These are phyloP conservation scores for Vanessa atalanta DNA, from an alignment of 1,140 invertebrate genomes.

Conservation along the genomic window DNA sequence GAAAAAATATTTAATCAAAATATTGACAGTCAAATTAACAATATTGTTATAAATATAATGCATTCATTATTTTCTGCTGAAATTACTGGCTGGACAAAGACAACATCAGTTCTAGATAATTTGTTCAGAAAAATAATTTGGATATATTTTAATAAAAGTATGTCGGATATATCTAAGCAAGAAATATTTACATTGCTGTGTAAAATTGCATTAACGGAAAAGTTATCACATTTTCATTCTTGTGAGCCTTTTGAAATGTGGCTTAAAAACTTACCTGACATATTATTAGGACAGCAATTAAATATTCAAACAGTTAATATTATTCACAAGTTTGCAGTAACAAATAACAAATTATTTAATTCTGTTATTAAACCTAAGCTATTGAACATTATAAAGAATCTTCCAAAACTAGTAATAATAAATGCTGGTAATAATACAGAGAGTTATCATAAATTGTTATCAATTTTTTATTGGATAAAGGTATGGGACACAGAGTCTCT, in stretches of 20 bases:
- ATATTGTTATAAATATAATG: conserved; percentile 67
- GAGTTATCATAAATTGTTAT: conserved; percentile 68
- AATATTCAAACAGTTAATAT: conserved; percentile 71
- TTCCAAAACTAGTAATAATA: conserved; percentile 69
- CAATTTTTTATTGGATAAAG: conserved; percentile 74
- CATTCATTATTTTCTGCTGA: conserved; percentile 66
- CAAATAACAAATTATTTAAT: conserved; percentile 71
- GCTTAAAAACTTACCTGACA: conserved; percentile 74
- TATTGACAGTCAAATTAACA: conserved; percentile 49
- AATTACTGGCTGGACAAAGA: conserved; percentile 65
- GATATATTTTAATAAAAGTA: conserved; percentile 66
- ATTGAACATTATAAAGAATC: conserved; percentile 67
- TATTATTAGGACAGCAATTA: conserved; percentile 67
- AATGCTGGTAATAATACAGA: conserved; percentile 48
- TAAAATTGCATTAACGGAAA: conserved; percentile 71
- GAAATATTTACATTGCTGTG: conserved; percentile 75
- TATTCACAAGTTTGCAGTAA: conserved; percentile 72
- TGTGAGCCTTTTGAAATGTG: conserved; percentile 67
- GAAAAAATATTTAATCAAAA: conserved; percentile 69
- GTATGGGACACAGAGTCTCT: conserved; percentile 71
- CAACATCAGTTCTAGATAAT: conserved; percentile 53
- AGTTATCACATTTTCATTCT: conserved; percentile 65
- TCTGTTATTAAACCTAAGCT: conserved; percentile 66
- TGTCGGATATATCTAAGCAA: conserved; percentile 59
- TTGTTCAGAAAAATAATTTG: conserved; percentile 73